A percentile compares a stretch with the other conserved stretches of the same genome.
phyloP scores from a whole-genome alignment of 2,888 invertebrate genomes.

The Oxycera nigricornis region DNA sequence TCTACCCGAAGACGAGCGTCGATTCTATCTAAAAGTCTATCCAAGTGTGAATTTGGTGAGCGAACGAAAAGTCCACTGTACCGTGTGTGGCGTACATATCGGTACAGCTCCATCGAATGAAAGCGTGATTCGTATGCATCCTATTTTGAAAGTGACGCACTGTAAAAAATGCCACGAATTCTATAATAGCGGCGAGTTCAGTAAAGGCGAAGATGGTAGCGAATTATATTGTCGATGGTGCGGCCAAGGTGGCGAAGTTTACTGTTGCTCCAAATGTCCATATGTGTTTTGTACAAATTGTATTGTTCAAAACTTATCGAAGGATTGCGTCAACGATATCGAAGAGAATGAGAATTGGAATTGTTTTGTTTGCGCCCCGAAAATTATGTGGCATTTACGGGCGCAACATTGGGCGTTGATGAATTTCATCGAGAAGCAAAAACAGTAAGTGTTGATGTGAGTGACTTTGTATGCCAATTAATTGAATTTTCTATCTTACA shows the following conservation, averaged over 20 bases:
- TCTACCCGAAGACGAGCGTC: conserved; percentile 65
- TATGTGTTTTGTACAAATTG: conserved; percentile 81
- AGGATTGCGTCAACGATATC: conserved; percentile 71
- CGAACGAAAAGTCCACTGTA: conserved; percentile 72
- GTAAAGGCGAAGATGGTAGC: conserved; percentile 83
- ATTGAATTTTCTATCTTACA: conserved; percentile 28
- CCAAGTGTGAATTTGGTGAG: conserved; percentile 69
- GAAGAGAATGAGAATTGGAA: conserved; percentile 81
- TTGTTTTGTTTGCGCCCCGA: conserved; percentile 77
- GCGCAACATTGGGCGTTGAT: conserved; percentile 76
- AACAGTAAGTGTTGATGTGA: conserved; percentile 53
- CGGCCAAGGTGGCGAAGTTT: conserved; percentile 80
- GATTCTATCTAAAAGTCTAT: conserved; percentile 65
- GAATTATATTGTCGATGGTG: conserved; percentile 86
- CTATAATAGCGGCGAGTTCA: conserved; percentile 82
- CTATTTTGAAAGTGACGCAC: conserved; percentile 74
- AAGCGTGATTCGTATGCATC: conserved; percentile 73
- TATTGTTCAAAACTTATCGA: conserved; percentile 75
- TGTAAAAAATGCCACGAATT: conserved; percentile 78
- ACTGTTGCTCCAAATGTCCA: conserved; percentile 79
- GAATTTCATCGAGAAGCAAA: conserved; percentile 71
- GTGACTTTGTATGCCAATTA: conserved; percentile 47
- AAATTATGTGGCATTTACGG: conserved; percentile 70
- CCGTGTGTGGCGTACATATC: conserved; percentile 77
- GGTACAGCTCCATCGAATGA: conserved; percentile 74